phyloP scores from a whole-genome alignment of 2,113 vertebrate genomes.

The Galeopterus variegatus region DNA sequence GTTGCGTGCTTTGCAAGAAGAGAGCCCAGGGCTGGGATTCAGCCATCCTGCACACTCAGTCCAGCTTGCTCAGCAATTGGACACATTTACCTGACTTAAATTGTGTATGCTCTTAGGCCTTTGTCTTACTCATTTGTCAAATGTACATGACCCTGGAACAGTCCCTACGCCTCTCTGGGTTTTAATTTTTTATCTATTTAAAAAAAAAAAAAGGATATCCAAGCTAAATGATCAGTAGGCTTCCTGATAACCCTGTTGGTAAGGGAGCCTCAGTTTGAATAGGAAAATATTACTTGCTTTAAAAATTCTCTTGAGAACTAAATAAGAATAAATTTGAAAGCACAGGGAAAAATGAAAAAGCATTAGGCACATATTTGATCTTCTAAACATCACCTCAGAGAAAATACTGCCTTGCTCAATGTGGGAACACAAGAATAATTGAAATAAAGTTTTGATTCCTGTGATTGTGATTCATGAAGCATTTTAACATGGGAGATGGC shows the following conservation, averaged over 20 bases:
- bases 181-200: neutral
- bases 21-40: neutral
- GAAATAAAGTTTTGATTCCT: slow-evolving; percentile 60
- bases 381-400: slow-evolving; percentile 20
- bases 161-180: neutral
- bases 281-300: slow-evolving; percentile 66
- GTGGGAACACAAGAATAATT: slow-evolving; percentile 52
- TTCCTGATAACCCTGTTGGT: neutral
- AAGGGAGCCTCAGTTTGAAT: slow-evolving; percentile 41
- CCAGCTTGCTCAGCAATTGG: neutral
- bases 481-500: slow-evolving; percentile 28
- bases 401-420: slow-evolving; percentile 56
- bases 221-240: neutral
- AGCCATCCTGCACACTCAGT: neutral
- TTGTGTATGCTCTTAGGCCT: neutral
- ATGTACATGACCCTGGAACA: neutral
- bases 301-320: slow-evolving; percentile 72
- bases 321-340: slow-evolving; percentile 71
- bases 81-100: neutral
- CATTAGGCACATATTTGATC: slow-evolving; percentile 66
- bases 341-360: slow-evolving; percentile 42
- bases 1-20: neutral
- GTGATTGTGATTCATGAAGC: slow-evolving; percentile 28
- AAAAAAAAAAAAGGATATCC: neutral
- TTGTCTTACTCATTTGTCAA: neutral